Percentiles rank a stretch among this genome's conserved stretches.
Conservation (phyloP, 2,113 vertebrate species). For the Macrotus californicus region DNA sequence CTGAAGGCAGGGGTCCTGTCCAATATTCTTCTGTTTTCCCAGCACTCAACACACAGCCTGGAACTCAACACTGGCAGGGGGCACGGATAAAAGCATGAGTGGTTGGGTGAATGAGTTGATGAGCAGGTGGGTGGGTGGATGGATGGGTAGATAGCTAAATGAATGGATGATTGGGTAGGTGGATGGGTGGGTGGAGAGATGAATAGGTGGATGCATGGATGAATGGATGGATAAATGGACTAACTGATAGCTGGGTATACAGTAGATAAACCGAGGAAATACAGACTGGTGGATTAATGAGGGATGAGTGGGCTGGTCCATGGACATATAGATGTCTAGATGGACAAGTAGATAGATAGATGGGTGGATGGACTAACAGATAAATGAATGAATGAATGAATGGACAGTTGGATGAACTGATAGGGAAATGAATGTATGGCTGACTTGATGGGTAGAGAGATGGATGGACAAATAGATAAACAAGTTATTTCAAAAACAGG, state of each 20-base stretch:
- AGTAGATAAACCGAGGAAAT: background rate
- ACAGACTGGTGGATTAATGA: background rate
- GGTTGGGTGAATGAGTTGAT: background rate
- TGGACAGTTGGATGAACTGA: background rate
- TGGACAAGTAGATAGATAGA: background rate
- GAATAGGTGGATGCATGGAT: background rate
- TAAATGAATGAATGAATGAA: background rate
- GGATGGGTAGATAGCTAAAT: background rate
- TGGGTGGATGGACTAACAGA: background rate
- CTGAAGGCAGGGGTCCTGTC: background rate
- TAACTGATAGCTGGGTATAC: background rate
- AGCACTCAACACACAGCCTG: background rate
- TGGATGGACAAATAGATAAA: background rate
- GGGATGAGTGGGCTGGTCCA: background rate
- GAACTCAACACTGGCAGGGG: background rate
- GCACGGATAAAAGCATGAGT: background rate
- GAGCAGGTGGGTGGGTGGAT: background rate
- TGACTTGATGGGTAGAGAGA: background rate
- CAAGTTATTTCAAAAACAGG: background rate
- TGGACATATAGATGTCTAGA: background rate
- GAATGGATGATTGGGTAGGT: too few relatives aligned
- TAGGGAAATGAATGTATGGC: background rate
- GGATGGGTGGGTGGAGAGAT: accelerated
- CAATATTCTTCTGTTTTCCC: background rate
- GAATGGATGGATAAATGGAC: background rate